phyloP scores from a whole-genome alignment of 1,140 invertebrate species.

The Magallana angulata region DNA sequence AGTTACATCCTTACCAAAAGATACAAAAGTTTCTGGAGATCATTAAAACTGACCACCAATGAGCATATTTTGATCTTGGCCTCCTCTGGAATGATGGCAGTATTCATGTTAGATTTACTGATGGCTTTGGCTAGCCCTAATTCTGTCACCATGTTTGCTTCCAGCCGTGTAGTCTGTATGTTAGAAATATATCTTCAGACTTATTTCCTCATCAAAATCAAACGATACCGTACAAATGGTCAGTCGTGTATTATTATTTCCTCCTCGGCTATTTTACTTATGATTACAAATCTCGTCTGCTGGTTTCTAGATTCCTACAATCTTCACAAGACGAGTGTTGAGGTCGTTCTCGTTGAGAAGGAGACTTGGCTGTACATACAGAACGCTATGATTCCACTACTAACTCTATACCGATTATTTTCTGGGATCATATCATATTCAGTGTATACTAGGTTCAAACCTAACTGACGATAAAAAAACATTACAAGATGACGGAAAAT shows the following conservation, averaged over 20 bases:
- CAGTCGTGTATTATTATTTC: neutral
- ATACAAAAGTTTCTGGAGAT: neutral
- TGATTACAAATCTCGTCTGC: neutral
- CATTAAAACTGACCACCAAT: neutral
- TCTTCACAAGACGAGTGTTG: neutral
- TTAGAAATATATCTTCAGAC: neutral
- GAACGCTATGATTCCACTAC: neutral
- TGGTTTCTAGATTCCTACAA: slow-evolving; percentile 11
- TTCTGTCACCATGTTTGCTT: neutral
- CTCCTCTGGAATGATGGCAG: neutral
- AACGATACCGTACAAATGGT: neutral
- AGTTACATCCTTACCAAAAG: neutral
- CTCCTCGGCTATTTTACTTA: neutral
- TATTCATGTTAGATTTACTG: neutral
- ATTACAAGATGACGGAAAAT: too few relatives aligned
- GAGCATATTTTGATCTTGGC: neutral
- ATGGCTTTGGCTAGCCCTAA: neutral
- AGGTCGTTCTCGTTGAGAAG: neutral
- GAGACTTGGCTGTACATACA: neutral
- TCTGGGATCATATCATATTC: neutral
- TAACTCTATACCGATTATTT: neutral
- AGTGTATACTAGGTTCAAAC: neutral
- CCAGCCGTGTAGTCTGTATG: neutral
- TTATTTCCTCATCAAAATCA: neutral
- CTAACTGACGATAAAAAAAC: neutral